Percentiles rank a stretch among this genome's conserved stretches.
phyloP scores from a whole-genome alignment of 2,113 vertebrate genomes.

The Hippoglossus stenolepis region DNA sequence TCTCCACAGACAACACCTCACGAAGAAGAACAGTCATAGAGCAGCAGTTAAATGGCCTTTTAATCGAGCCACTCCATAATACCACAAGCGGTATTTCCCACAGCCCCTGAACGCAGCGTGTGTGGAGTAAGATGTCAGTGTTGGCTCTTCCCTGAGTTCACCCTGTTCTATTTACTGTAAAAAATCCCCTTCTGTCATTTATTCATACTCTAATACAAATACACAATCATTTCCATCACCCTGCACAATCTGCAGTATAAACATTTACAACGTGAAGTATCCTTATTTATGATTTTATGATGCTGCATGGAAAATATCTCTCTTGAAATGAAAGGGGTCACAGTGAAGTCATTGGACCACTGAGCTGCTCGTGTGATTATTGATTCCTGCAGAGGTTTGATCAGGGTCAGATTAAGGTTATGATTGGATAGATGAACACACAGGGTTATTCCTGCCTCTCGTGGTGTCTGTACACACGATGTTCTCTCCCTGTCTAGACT shows the following conservation, averaged over 20 bases:
- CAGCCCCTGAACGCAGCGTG: constrained; percentile 47
- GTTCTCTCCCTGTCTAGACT: constrained; percentile 3
- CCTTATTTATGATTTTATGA: background rate
- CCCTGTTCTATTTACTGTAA: constrained; percentile 58
- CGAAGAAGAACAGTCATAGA: too few species aligned
- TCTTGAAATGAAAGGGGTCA: background rate
- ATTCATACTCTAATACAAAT: constrained; percentile 8
- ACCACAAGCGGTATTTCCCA: constrained; percentile 11
- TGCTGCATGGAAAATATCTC: background rate
- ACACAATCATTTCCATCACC: background rate
- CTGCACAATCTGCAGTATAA: background rate
- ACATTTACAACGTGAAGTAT: background rate
- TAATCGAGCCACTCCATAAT: background rate
- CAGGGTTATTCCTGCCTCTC: background rate
- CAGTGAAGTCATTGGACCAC: background rate
- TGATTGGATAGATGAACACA: background rate
- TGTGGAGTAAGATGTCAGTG: constrained; percentile 70
- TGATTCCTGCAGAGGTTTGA: background rate
- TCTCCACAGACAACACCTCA: too few species aligned
- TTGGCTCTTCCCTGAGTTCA: constrained; percentile 46
- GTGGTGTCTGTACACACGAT: background rate
- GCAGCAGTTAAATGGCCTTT: too few species aligned
- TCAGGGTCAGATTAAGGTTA: background rate
- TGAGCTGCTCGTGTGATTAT: background rate
- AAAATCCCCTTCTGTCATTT: constrained; percentile 44